Conservation (phyloP, 2,797 vertebrate species). For the Echeneis naucrates region DNA sequence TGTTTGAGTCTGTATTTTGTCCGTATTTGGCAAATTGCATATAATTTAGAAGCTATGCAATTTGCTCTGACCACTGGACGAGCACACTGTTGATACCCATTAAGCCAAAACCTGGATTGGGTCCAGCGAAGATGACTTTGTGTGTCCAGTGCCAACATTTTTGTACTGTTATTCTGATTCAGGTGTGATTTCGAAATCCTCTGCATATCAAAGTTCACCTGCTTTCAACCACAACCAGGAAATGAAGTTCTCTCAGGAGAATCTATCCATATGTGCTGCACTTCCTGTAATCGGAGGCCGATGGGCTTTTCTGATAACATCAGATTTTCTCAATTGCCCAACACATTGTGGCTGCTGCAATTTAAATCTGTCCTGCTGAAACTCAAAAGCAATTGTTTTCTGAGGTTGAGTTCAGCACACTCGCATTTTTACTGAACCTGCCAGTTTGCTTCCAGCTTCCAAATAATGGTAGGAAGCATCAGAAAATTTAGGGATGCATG, state of each 20-base stretch:
- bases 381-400: neutral
- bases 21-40: slow-evolving; percentile 37
- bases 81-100: slow-evolving; percentile 12
- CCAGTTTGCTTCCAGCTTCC: neutral
- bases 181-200: neutral
- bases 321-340: too few relatives aligned
- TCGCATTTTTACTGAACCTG: neutral
- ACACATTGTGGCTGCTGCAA: too few relatives aligned
- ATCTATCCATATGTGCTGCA: neutral
- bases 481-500: neutral
- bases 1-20: slow-evolving; percentile 40
- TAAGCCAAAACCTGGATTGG: slow-evolving; percentile 1
- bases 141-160: neutral
- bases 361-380: neutral
- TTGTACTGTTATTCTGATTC: slow-evolving; percentile 7
- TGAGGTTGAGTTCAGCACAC: neutral
- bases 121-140: slow-evolving; percentile 10
- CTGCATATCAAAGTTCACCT: neutral
- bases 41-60: slow-evolving; percentile 48
- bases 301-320: too few relatives aligned
- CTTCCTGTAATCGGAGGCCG: too few relatives aligned
- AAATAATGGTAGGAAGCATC: slow-evolving; percentile 1
- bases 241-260: neutral
- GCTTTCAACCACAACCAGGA: slow-evolving; percentile 11
- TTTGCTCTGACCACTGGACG: slow-evolving; percentile 26